Evolutionary conservation across 1,140 invertebrate species (phyloP).

Genomic region (Teleopsis dalmanni): DNA sequence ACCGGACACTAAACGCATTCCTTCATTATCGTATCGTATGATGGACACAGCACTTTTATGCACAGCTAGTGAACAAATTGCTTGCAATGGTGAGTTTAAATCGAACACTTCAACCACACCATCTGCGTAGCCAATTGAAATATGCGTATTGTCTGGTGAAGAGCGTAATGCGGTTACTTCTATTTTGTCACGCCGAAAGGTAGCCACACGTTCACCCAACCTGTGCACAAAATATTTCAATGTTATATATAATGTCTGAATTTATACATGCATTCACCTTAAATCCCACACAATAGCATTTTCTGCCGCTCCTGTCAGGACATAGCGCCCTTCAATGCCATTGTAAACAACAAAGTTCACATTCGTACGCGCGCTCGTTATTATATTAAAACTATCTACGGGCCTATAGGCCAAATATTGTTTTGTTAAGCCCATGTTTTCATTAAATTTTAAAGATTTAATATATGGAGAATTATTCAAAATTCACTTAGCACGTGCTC

Average conservation of each 20-base stretch:
- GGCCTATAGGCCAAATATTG: slow-evolving; percentile 88
- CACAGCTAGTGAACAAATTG: slow-evolving; percentile 73
- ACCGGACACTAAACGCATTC: slow-evolving; percentile 34
- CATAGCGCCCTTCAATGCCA: slow-evolving; percentile 68
- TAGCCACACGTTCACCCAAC: slow-evolving; percentile 76
- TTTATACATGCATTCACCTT: slow-evolving; percentile 25
- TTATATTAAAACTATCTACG: slow-evolving; percentile 76
- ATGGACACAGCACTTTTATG: slow-evolving; percentile 81
- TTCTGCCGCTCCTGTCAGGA: slow-evolving; percentile 85
- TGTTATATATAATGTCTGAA: background rate
- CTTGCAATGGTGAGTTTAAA: slow-evolving; percentile 54
- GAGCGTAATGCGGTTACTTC: slow-evolving; percentile 65
- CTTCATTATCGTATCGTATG: slow-evolving; percentile 62
- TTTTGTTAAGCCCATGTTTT: slow-evolving; percentile 90
- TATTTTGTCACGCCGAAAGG: slow-evolving; percentile 67
- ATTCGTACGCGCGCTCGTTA: slow-evolving; percentile 72
- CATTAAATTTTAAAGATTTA: no score
- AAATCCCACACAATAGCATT: slow-evolving; percentile 92
- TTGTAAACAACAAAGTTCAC: slow-evolving; percentile 67
- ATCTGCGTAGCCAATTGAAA: slow-evolving; percentile 89
- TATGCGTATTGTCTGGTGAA: slow-evolving; percentile 62
- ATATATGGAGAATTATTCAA: no score
- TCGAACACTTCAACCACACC: slow-evolving; percentile 81
- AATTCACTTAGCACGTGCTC: no score
- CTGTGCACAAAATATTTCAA: slow-evolving; percentile 34